phyloP scores from a whole-genome alignment of 2,888 invertebrate species.

The Drosophila atroscutellata region DNA sequence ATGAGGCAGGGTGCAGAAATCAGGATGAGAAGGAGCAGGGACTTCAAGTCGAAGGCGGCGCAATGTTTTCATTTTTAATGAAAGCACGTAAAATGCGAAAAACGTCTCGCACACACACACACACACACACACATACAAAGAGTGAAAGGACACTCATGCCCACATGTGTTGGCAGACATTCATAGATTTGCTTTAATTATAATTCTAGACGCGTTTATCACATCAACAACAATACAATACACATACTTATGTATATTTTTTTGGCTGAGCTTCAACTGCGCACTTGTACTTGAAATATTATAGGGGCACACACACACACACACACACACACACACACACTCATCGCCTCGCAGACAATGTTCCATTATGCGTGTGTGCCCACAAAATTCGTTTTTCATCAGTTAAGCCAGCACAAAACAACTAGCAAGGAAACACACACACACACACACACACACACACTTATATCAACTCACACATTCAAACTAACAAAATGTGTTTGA shows the following conservation, averaged over 20 bases:
- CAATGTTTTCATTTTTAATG: constrained; percentile 81
- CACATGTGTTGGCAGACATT: constrained; percentile 52
- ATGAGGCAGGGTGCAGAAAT: neutral
- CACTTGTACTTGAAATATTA: constrained; percentile 75
- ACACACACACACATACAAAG: constrained; percentile 12
- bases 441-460: constrained; percentile 1
- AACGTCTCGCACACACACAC: constrained; percentile 49
- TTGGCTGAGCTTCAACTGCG: constrained; percentile 38
- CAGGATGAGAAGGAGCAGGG: constrained; percentile 2
- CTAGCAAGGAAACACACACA: constrained; percentile 12
- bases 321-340: neutral
- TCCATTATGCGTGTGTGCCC: constrained; percentile 62
- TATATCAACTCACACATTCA: neutral
- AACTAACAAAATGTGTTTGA: constrained; percentile 39
- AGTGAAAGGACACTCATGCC: neutral
- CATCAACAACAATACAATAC: constrained; percentile 76
- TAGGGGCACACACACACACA: constrained; percentile 19
- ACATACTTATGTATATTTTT: constrained; percentile 23
- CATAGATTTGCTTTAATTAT: constrained; percentile 81
- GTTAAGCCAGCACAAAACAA: constrained; percentile 45
- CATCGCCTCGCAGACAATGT: constrained; percentile 28
- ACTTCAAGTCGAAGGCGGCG: constrained; percentile 51
- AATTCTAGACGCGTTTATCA: constrained; percentile 81
- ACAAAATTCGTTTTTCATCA: constrained; percentile 76
- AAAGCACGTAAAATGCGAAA: constrained; percentile 81